Conservation (phyloP, 2,797 vertebrate genomes). For the Anabacerthia variegaticeps region DNA sequence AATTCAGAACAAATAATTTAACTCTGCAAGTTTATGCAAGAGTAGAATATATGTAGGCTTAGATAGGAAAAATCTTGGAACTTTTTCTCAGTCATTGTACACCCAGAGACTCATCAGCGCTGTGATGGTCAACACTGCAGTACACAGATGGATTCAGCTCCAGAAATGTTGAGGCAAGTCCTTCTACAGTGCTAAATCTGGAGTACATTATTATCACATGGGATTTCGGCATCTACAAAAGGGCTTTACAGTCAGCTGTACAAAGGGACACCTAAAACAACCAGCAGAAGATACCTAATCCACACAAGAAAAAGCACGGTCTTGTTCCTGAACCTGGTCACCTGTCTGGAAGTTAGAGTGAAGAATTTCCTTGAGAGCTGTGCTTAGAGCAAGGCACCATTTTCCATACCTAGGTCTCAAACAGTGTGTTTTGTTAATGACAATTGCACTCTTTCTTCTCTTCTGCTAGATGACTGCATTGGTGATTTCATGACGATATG, state of each 20-base stretch:
- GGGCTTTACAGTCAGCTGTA: neutral
- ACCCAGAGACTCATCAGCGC: neutral
- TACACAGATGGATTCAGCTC: neutral
- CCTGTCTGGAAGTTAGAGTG: neutral
- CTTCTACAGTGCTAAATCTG: neutral
- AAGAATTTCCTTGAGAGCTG: neutral
- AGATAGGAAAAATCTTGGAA: neutral
- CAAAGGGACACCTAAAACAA: neutral
- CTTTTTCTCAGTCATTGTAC: neutral
- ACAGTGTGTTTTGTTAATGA: fast-evolving
- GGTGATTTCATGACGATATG: neutral
- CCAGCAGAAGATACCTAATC: neutral
- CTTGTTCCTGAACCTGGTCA: neutral
- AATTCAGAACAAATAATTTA: neutral
- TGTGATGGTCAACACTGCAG: neutral
- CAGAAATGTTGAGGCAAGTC: neutral
- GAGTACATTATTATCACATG: neutral
- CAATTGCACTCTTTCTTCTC: neutral
- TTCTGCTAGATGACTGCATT: neutral
- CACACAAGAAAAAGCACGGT: neutral
- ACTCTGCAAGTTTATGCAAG: neutral
- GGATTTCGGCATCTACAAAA: neutral
- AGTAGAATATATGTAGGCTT: neutral
- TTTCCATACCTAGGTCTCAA: neutral
- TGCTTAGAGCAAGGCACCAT: neutral